Evolutionary conservation across 2,113 vertebrate genomes (phyloP), one percentile per base, ranked within the genome.

Genomic region (Protobothrops mucrosquamatus): DNA sequence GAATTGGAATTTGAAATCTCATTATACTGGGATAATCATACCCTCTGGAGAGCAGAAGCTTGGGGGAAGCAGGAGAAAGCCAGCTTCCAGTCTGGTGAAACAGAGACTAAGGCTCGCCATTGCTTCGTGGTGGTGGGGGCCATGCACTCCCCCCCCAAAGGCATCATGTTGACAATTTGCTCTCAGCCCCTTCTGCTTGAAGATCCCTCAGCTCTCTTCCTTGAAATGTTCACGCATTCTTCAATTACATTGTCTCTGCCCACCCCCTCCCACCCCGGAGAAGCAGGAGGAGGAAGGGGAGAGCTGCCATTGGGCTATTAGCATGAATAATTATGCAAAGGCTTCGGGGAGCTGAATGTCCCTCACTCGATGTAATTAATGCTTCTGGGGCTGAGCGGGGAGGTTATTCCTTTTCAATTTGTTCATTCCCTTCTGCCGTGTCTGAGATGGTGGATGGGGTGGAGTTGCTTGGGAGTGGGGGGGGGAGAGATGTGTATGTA

Each of bases 281-380:
- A 91, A 96, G 94, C 69, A 94, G 34, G 15, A 55, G 48, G 26
- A 39, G 69, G 69, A 59, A 29, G 46, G 55, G 1, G 20, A 3
- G 93, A 96, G 92, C 92, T 91, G 93, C 95, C 95, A 95, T 64
- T 93, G 95, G 95, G 94, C 92, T 93, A 96, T 97, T 97, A 97
- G 96, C 96, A 96, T 95, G 95, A 89, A 92, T 96, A 96, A 97
- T 97, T 96, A 97, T 95, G 96, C 96, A 96, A 96, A 95, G 87
- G 59, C 96, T 96, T 96, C 87, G 3, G 96, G 95, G 97, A 97
- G 93, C 89, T 92, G 93, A 96, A 95, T 97, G 96, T 96, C 97
- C 96, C 88, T 97, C 97, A 95, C 96, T 95, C 95, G 94, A 90
- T 93, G 95, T 97, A 96, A 97, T 97, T 97, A 96, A 95, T 95